A percentile compares a stretch with the other conserved stretches of the same genome.
These are phyloP conservation scores for Gopherus evgoodei DNA, from an alignment of 2,113 vertebrate species.

Conservation along the genomic window DNA sequence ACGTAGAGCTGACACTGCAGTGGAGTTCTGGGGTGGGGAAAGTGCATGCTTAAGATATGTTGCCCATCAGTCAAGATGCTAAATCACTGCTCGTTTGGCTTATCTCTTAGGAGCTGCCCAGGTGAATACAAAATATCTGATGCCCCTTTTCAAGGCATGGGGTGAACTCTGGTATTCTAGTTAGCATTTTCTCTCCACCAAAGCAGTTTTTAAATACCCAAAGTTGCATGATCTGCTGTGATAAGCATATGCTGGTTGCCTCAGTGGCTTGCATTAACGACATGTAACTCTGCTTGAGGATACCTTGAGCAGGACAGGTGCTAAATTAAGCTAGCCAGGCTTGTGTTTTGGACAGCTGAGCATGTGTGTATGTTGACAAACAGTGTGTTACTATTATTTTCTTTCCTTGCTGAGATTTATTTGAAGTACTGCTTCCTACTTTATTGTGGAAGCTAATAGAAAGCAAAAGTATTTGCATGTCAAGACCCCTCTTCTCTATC, in stretches of 20 bases:
- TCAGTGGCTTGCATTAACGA: background rate
- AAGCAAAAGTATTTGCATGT: background rate
- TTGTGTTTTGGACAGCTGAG: background rate
- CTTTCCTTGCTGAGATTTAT: accelerated
- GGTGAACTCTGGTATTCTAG: background rate
- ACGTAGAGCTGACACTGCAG: background rate
- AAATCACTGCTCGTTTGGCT: background rate
- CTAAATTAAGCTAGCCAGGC: background rate
- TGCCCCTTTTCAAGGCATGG: background rate
- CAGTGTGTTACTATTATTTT: background rate
- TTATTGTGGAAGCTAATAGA: background rate
- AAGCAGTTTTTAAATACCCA: background rate
- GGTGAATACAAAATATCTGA: background rate
- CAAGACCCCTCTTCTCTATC: background rate
- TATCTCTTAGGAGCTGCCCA: background rate
- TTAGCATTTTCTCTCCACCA: background rate
- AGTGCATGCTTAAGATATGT: background rate
- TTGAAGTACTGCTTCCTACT: background rate
- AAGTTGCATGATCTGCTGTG: background rate
- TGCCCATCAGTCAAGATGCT: background rate
- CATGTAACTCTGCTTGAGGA: background rate
- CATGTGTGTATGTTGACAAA: accelerated
- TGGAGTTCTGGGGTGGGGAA: background rate
- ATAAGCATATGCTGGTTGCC: background rate
- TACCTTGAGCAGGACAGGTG: accelerated